Percentiles rank a stretch among this genome's conserved stretches.
Evolutionary conservation across 2,888 invertebrate species (phyloP).

Genomic region (Eretmocerus hayati): DNA sequence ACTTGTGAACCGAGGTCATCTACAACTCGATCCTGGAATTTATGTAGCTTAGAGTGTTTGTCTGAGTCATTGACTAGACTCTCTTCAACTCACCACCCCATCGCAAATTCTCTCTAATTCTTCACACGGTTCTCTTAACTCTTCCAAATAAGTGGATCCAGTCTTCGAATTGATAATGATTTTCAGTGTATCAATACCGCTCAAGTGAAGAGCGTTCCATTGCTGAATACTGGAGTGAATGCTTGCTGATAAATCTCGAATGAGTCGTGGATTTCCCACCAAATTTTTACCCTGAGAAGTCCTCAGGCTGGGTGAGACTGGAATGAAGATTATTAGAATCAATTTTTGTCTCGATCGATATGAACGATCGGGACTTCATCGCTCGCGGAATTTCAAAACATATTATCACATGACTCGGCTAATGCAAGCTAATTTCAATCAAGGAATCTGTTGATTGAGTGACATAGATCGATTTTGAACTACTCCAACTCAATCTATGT

Average conservation of each 20-base stretch:
- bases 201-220: conserved; percentile 50
- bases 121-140: conserved; percentile 33
- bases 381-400: too few species aligned
- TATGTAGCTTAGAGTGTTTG: too few species aligned
- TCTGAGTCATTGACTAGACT: too few species aligned
- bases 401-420: too few species aligned
- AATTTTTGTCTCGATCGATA: too few species aligned
- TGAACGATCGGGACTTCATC: too few species aligned
- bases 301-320: conserved; percentile 24
- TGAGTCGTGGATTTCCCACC: conserved; percentile 52
- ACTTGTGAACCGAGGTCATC: conserved; percentile 28
- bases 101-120: conserved; percentile 33
- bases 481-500: too few species aligned
- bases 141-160: conserved; percentile 30
- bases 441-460: too few species aligned
- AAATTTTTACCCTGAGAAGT: conserved; percentile 48
- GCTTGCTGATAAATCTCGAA: conserved; percentile 54
- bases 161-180: conserved; percentile 36
- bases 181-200: conserved; percentile 46
- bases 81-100: conserved; percentile 33
- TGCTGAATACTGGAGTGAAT: conserved; percentile 50
- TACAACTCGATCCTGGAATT: conserved; percentile 32
- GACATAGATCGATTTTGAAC: too few species aligned
- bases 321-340: too few species aligned
- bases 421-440: too few species aligned